Conservation (phyloP, 2,797 vertebrate species). For the Sebastes itinus region DNA sequence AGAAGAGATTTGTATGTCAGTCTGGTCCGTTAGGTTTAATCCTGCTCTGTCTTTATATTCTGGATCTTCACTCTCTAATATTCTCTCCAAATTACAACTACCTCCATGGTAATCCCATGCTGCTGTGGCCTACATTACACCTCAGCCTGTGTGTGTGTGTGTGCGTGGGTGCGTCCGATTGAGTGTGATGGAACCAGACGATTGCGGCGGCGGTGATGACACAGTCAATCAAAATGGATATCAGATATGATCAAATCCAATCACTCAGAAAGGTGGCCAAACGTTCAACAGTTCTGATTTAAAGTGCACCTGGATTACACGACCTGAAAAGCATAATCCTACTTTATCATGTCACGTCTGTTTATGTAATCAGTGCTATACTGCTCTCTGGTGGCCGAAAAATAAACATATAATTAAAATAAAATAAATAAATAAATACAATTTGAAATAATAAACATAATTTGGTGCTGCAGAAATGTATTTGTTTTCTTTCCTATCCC, state of each 20-base stretch:
- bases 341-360: not conserved
- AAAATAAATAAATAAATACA: not conserved
- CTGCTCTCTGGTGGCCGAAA: slow-evolving; percentile 46
- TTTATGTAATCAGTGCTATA: not conserved
- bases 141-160: slow-evolving; percentile 1
- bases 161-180: not conserved
- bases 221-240: slow-evolving; percentile 55
- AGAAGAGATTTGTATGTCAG: slow-evolving; percentile 37
- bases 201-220: slow-evolving; percentile 10
- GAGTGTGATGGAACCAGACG: slow-evolving; percentile 10
- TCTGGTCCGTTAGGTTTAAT: slow-evolving; percentile 56
- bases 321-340: slow-evolving; percentile 62
- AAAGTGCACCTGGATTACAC: slow-evolving; percentile 52
- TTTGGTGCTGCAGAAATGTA: not conserved
- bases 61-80: slow-evolving; percentile 61
- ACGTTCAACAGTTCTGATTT: slow-evolving; percentile 30
- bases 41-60: slow-evolving; percentile 63
- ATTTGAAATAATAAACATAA: not conserved
- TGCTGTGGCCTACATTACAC: slow-evolving; percentile 62
- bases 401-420: no score
- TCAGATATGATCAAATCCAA: slow-evolving; percentile 52
- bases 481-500: not conserved
- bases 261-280: slow-evolving; percentile 53
- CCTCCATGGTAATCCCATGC: slow-evolving; percentile 71
- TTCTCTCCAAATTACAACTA: slow-evolving; percentile 70